Evolutionary conservation across 2,113 vertebrate genomes (phyloP).

Genomic region (Lepisosteus osseus): DNA sequence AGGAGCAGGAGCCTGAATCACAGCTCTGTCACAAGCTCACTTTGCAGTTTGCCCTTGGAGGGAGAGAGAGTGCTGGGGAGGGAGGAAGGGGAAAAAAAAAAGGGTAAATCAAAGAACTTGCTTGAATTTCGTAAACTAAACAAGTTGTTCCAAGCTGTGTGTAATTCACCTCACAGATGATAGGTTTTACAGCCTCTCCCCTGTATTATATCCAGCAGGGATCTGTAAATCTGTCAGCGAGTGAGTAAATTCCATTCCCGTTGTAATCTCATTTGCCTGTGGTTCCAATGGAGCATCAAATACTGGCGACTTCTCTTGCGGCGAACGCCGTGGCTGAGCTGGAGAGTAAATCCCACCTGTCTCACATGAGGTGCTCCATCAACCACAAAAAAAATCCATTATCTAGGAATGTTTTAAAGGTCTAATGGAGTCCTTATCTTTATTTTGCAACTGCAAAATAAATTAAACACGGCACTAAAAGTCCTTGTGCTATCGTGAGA

Average conservation of each 20-base stretch:
- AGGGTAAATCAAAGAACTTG: slow-evolving; percentile 57
- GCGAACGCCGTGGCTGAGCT: slow-evolving; percentile 32
- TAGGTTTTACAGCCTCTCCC: slow-evolving; percentile 64
- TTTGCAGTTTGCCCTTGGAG: slow-evolving; percentile 20
- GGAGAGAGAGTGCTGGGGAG: slow-evolving; percentile 5
- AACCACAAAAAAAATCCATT: slow-evolving; percentile 58
- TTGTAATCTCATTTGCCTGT: slow-evolving; percentile 70
- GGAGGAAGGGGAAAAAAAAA: slow-evolving; percentile 2
- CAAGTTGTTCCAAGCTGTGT: slow-evolving; percentile 61
- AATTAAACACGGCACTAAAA: slow-evolving; percentile 52
- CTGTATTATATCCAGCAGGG: slow-evolving; percentile 60
- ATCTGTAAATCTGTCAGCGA: slow-evolving; percentile 72
- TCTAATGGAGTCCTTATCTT: slow-evolving; percentile 70
- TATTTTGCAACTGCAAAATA: slow-evolving; percentile 58
- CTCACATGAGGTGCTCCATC: slow-evolving; percentile 59
- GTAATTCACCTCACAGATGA: slow-evolving; percentile 70
- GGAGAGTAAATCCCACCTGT: slow-evolving; percentile 61
- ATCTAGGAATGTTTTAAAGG: slow-evolving; percentile 62
- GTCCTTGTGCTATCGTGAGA: slow-evolving; percentile 34
- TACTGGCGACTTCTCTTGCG: slow-evolving; percentile 39
- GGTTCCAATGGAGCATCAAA: slow-evolving; percentile 64
- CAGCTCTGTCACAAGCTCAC: slow-evolving; percentile 20
- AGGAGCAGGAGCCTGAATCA: not conserved
- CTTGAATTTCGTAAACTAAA: slow-evolving; percentile 64
- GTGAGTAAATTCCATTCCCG: slow-evolving; percentile 61